These are phyloP conservation scores for Halcyon malimbica DNA, from an alignment of 2,113 vertebrate species.

Conservation along the genomic window DNA sequence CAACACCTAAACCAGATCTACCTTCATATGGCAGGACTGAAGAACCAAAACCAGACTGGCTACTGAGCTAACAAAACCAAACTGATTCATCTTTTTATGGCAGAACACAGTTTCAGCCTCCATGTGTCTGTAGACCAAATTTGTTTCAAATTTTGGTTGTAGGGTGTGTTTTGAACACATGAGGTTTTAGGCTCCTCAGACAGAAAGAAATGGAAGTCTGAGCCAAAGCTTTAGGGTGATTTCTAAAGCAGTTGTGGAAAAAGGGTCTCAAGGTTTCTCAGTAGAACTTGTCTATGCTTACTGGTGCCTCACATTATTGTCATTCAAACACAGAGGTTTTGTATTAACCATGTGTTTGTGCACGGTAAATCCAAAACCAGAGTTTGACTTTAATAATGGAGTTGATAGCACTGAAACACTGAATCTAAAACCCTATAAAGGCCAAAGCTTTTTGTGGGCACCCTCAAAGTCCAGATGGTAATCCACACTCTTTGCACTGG, in stretches of 20 bases:
- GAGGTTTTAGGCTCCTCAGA: background rate
- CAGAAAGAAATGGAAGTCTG: background rate
- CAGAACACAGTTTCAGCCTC: background rate
- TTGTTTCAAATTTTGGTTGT: background rate
- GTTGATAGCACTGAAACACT: background rate
- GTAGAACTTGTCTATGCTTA: background rate
- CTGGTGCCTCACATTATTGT: background rate
- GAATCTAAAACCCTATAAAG: background rate
- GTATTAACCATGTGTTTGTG: background rate
- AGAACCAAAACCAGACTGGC: background rate
- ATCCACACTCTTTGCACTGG: background rate
- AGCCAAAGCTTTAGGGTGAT: background rate
- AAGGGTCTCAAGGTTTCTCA: background rate
- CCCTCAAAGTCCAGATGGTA: background rate
- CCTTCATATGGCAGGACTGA: background rate
- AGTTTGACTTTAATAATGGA: background rate
- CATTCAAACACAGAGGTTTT: background rate
- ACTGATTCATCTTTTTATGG: background rate
- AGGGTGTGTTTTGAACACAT: background rate
- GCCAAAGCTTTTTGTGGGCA: background rate
- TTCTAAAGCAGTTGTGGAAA: background rate
- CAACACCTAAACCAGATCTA: background rate
- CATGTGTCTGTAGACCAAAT: background rate
- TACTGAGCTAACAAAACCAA: background rate
- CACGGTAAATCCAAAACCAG: background rate